Base-by-base conservation (phyloP, 2,888 invertebrate species). In the Hoplodrina blanda region DNA sequence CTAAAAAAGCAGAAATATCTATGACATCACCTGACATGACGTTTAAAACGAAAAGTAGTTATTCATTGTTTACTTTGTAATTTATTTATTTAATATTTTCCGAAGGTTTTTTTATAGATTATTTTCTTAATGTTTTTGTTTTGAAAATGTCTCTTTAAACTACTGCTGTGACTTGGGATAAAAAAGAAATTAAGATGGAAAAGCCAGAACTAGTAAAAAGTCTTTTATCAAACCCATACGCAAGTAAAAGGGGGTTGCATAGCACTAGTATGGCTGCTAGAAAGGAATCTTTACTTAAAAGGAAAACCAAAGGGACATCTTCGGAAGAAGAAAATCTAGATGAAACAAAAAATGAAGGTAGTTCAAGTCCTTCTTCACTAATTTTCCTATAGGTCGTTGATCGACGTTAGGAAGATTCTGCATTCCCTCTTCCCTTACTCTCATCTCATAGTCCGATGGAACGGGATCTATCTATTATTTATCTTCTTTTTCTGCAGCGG, bases 401-500 rank as follows among this genome's bases (percentile, higher is more conserved):
- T 33, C 33, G 7, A 33, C 7, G 33, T 7, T 33, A 33, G 33
- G 33, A 3, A 33, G 33, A 33, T 33, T 33, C 4, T 25, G 25
- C 25, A 25, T 25, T 25, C 25, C 25, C 25, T 25, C 25, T 25
- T 25, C 25, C 25, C 25, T 25, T 25, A 25, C 25, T 25, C 25
- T 25, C 25, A 25, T 25, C 25, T 25, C 25, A 25, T 25, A 25
- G 25, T 25, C 25, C 25, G 25, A 25, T 25, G 25, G 25, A 2
- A 25, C 25, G 25, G 25, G 2, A 25, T 41, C 11, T 3, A 41
- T 41, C 3, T 13, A 41, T 41, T 11, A 6, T 41, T 11, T 13
- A 41, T 41, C 13, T 41, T 41, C 11, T 10, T 37, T 56, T n/a
- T 33, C 15, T 59, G 37, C 54, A 78, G 72, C 63, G 82, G 90